Percentiles rank a stretch among this genome's conserved stretches.
phyloP scores from a whole-genome alignment of 2,797 vertebrate species.

The Cichlasoma orientale region DNA sequence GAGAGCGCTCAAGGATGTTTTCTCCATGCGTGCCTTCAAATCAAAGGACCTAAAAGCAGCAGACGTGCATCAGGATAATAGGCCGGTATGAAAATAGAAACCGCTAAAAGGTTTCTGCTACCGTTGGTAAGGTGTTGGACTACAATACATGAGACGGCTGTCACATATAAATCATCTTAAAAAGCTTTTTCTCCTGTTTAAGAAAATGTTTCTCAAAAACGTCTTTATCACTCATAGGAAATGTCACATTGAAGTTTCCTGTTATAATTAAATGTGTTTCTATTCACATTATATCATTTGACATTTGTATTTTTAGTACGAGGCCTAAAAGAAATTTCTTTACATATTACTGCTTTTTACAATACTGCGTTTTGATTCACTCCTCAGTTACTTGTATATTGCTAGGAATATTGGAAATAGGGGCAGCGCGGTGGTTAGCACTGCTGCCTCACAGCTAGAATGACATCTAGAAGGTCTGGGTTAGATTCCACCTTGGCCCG shows the following conservation, averaged over 20 bases:
- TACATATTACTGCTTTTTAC: background rate
- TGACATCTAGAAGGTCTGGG: too few species aligned
- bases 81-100: conserved; percentile 21
- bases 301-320: background rate
- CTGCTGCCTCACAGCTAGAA: too few species aligned
- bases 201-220: background rate
- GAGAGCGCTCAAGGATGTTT: conserved; percentile 10
- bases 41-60: conserved; percentile 14
- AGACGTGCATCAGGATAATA: conserved; percentile 2
- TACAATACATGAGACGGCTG: background rate
- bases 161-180: conserved; percentile 5
- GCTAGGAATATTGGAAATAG: background rate
- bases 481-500: too few species aligned
- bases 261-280: background rate
- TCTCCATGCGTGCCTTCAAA: background rate
- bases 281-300: background rate
- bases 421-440: too few species aligned
- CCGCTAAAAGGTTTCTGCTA: background rate
- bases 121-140: background rate
- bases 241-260: background rate
- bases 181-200: background rate
- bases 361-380: background rate
- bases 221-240: background rate
- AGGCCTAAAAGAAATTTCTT: background rate
- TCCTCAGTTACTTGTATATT: background rate